Conservation (phyloP, 2,888 invertebrate species). For the Danaus chrysippus region DNA sequence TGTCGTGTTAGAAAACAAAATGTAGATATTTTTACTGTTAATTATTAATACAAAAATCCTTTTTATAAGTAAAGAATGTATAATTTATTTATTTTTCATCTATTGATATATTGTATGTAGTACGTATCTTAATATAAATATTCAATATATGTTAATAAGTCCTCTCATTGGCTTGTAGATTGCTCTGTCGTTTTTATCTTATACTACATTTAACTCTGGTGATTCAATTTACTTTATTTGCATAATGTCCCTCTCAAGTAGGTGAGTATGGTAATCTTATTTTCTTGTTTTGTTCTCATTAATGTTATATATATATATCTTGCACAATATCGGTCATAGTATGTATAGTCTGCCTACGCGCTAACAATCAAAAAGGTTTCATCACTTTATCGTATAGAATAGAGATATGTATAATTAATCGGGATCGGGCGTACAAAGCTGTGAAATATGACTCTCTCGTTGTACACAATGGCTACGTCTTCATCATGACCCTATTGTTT, state of each 20-base stretch:
- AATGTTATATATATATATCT: not conserved
- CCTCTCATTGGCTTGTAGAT: slow-evolving; percentile 78
- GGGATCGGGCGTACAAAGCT: slow-evolving; percentile 73
- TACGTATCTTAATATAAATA: slow-evolving; percentile 78
- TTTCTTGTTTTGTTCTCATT: not conserved
- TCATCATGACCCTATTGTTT: slow-evolving; percentile 77
- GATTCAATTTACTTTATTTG: slow-evolving; percentile 79
- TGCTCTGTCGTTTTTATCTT: slow-evolving; percentile 78
- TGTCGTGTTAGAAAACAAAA: no score
- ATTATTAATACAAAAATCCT: no score
- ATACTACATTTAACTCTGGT: slow-evolving; percentile 79
- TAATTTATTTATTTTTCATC: no score
- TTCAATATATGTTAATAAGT: slow-evolving; percentile 77
- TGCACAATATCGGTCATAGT: not conserved
- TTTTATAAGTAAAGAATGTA: no score
- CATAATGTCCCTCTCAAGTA: slow-evolving; percentile 75
- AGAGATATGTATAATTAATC: slow-evolving; percentile 79
- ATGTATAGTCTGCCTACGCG: slow-evolving; percentile 53
- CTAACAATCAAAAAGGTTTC: slow-evolving; percentile 68
- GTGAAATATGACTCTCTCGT: slow-evolving; percentile 76
- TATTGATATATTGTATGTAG: no score
- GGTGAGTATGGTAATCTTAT: slow-evolving; percentile 70
- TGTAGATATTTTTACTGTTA: no score
- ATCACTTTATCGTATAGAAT: slow-evolving; percentile 73
- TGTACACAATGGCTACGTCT: slow-evolving; percentile 78